Evolutionary conservation across 2,797 vertebrate species (phyloP), one percentile per base, ranked within the genome.

Genomic region (Nothura maculosa): DNA sequence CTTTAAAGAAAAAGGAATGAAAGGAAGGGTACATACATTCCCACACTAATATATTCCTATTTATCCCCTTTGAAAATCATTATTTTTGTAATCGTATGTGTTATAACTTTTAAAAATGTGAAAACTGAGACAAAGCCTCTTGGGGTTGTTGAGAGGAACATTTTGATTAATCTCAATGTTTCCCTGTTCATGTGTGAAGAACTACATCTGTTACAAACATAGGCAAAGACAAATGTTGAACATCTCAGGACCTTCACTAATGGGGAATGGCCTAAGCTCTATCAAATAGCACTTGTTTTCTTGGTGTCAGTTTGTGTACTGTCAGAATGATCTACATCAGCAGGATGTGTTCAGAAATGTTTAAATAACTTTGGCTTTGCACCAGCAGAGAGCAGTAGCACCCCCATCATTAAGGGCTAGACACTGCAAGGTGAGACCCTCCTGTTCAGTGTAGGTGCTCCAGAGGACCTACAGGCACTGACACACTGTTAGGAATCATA

Each of bases 351-450:
- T 52, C 69, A 62, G 73, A 8, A 17, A 9, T 7, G 60, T n/a
- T 81, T 81, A 30, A 14, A 32, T 3, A 1, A 12, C 30, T 2
- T 40, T 64, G 72, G 10, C 28, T 60, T 57, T 17, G 66, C 48
- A 81, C 83, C 93, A 93, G 90, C 90, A 94, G 94, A 85, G 88
- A 85, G 88, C 94, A 93, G 83, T 1, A 91, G 68, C 4, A 19
- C 1, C 38, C 42, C 42, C 87, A 6, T 11, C 25, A 21, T 24
- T 7, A 68, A 25, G 61, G 25, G 16, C 20, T 12, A 3, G 19
- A 32, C 9, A 18, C 40, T 42, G 61, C 54, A 36, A n/a, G 11
- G 13, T 36, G 19, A 4, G 2, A 18, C n/a, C 15, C 3, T 1
- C 5, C 36, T 22, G 10, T 30, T 70, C 58, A 50, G 15, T 64